A percentile compares a stretch with the other conserved stretches of the same genome.
phyloP scores from a whole-genome alignment of 2,888 invertebrate genomes.

The Malthinus flaveolus region DNA sequence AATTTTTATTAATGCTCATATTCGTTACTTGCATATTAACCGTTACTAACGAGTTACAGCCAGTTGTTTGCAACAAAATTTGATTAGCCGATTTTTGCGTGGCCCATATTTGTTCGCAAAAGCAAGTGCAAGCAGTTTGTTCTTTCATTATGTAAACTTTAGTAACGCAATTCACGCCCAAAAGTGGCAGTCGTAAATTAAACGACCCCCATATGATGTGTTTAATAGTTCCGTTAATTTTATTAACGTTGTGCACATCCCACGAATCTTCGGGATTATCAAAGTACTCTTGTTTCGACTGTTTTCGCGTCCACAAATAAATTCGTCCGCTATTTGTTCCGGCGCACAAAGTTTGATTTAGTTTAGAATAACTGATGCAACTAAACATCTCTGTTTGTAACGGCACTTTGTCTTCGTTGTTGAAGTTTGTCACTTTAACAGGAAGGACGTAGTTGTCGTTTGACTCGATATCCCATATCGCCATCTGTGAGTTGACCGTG shows the following conservation, averaged over 20 bases:
- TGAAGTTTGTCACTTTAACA: slow-evolving; percentile 55
- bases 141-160: slow-evolving; percentile 87
- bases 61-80: slow-evolving; percentile 63
- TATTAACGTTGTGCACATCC: slow-evolving; percentile 74
- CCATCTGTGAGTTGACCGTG: slow-evolving; percentile 71
- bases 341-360: slow-evolving; percentile 80
- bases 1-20: slow-evolving; percentile 74
- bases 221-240: slow-evolving; percentile 76
- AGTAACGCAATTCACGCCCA: slow-evolving; percentile 81
- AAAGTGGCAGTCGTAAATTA: slow-evolving; percentile 69
- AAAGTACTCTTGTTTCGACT: slow-evolving; percentile 37
- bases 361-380: slow-evolving; percentile 68
- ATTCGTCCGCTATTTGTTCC: slow-evolving; percentile 89
- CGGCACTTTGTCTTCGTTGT: slow-evolving; percentile 39
- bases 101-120: slow-evolving; percentile 76
- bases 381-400: slow-evolving; percentile 66
- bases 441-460: slow-evolving; percentile 90
- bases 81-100: slow-evolving; percentile 84
- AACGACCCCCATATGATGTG: slow-evolving; percentile 80
- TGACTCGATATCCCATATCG: slow-evolving; percentile 89
- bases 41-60: slow-evolving; percentile 26
- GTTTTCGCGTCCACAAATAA: slow-evolving; percentile 75
- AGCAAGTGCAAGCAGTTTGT: slow-evolving; percentile 80
- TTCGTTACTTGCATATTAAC: slow-evolving; percentile 60
- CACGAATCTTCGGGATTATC: slow-evolving; percentile 77